Percentiles rank a stretch among this genome's conserved stretches.
Conservation (phyloP, 2,888 invertebrate species). For the Pantelozetes paolii region DNA sequence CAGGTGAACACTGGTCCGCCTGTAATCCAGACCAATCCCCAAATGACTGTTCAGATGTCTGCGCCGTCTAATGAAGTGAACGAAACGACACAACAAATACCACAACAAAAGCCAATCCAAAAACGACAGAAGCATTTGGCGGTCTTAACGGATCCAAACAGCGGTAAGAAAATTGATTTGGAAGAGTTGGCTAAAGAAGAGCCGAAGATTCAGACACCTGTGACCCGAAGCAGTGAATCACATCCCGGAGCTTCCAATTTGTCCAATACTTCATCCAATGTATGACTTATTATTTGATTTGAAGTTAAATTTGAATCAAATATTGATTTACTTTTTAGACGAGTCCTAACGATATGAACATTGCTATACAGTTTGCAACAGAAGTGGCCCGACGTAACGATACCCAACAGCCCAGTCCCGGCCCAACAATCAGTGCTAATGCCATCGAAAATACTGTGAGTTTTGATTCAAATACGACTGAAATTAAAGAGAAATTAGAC, state of each 20-base stretch:
- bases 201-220: background rate
- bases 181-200: slow-evolving; percentile 15
- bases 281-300: background rate
- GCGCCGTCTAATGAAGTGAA: background rate
- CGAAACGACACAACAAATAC: background rate
- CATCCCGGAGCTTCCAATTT: slow-evolving; percentile 19
- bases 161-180: background rate
- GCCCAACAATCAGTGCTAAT: background rate
- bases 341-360: background rate
- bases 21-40: background rate
- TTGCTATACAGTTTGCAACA: background rate
- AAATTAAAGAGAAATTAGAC: no score
- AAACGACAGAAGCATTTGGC: slow-evolving; percentile 5
- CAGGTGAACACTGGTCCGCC: background rate
- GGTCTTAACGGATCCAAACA: background rate
- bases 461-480: background rate
- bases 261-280: background rate
- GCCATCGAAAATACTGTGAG: background rate
- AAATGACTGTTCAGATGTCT: background rate
- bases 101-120: background rate
- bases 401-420: background rate
- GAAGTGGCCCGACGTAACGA: background rate
- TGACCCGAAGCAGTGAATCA: background rate
- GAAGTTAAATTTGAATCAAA: background rate
- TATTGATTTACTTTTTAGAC: background rate